A percentile compares a stretch with the other conserved stretches of the same genome.
These are phyloP conservation scores for Halcyon leucocephala DNA, from an alignment of 2,797 vertebrate species.

Conservation along the genomic window DNA sequence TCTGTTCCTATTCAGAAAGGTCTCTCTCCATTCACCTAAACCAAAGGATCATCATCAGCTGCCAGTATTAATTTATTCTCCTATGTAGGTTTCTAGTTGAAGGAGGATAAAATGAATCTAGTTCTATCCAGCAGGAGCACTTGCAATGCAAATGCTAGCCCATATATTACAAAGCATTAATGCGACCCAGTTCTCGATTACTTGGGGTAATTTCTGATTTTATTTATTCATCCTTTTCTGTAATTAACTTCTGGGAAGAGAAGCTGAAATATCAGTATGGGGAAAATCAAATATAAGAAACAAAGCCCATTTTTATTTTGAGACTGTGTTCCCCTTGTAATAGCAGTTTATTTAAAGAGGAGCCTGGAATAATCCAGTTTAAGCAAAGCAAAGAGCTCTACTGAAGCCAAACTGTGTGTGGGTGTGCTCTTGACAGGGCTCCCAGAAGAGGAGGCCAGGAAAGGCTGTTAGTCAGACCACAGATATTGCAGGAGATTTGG, in stretches of 20 bases:
- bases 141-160: slow-evolving; percentile 30
- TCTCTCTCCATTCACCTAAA: slow-evolving; percentile 61
- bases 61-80: slow-evolving; percentile 64
- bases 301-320: slow-evolving; percentile 52
- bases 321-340: slow-evolving; percentile 24
- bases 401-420: slow-evolving; percentile 51
- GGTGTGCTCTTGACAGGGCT: slow-evolving; percentile 54
- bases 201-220: slow-evolving; percentile 39
- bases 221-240: slow-evolving; percentile 24
- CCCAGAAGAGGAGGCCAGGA: slow-evolving; percentile 35
- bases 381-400: slow-evolving; percentile 38
- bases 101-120: slow-evolving; percentile 8
- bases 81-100: slow-evolving; percentile 6
- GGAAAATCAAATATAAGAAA: slow-evolving; percentile 26
- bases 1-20: slow-evolving; percentile 68
- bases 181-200: slow-evolving; percentile 15
- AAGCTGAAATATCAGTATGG: neutral
- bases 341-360: slow-evolving; percentile 56
- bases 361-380: slow-evolving; percentile 65
- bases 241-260: slow-evolving; percentile 23
- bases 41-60: slow-evolving; percentile 27
- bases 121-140: slow-evolving; percentile 4
- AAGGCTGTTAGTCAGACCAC: slow-evolving; percentile 37
- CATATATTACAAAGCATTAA: slow-evolving; percentile 34
- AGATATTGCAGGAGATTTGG: slow-evolving; percentile 4